A percentile compares a stretch with the other conserved stretches of the same genome.
phyloP scores from a whole-genome alignment of 92 coral and sea anemone genomes.

The Palythoa heliodiscus region DNA sequence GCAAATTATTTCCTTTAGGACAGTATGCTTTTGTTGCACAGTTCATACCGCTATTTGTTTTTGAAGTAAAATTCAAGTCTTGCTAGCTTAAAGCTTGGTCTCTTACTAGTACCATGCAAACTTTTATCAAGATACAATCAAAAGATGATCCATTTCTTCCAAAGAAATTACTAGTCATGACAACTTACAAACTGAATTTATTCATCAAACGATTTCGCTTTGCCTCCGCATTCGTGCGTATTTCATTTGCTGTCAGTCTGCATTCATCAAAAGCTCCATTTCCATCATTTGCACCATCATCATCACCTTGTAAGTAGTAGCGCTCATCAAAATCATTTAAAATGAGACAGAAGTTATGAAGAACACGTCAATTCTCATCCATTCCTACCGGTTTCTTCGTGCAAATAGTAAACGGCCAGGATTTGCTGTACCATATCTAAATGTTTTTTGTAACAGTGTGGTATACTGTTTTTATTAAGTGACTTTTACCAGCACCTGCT shows the following conservation, averaged over 20 bases:
- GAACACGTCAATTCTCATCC: too few species aligned
- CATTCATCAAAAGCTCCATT: neutral
- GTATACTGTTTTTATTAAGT: too few species aligned
- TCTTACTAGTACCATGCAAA: constrained; percentile 13
- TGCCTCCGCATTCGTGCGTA: constrained; percentile 6
- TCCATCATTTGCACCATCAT: constrained; percentile 24
- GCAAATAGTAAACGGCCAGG: too few species aligned
- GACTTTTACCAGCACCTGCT: too few species aligned
- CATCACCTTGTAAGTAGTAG: constrained; percentile 41
- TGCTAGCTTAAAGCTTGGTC: neutral
- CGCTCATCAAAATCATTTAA: constrained; percentile 55
- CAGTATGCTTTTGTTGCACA: too few species aligned
- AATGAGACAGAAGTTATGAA: constrained; percentile 58
- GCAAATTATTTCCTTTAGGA: too few species aligned
- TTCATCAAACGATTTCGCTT: constrained; percentile 21
- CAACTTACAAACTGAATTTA: neutral
- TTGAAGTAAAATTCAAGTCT: neutral
- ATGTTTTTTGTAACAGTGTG: too few species aligned
- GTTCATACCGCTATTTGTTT: neutral
- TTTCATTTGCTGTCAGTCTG: constrained; percentile 8
- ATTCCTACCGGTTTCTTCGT: too few species aligned
- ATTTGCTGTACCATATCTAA: too few species aligned
- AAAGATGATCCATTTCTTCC: constrained; percentile 8
- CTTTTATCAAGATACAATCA: neutral
- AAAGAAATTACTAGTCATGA: neutral